These are phyloP conservation scores for Sturnira hondurensis DNA, from an alignment of 2,113 vertebrate species.

Conservation along the genomic window DNA sequence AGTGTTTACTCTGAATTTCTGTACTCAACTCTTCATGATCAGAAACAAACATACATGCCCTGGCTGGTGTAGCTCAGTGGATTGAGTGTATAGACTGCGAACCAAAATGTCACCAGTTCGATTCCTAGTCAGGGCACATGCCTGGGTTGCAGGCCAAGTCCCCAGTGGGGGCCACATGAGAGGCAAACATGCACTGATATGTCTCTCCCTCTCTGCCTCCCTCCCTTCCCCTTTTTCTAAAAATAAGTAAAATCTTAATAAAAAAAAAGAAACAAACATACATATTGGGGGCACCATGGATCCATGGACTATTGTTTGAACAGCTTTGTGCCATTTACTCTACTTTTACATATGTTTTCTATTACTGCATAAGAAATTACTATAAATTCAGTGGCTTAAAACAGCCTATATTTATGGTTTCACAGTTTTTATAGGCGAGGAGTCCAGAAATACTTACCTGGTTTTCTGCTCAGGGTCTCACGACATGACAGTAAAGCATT, in stretches of 20 bases:
- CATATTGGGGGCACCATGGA: not conserved
- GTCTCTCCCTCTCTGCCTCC: too few relatives aligned
- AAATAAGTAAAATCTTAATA: too few relatives aligned
- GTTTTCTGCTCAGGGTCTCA: not conserved
- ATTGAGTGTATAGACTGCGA: too few relatives aligned
- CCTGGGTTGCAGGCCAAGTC: too few relatives aligned
- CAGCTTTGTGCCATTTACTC: not conserved
- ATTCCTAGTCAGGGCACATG: too few relatives aligned
- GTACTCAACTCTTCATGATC: not conserved
- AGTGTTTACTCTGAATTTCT: not conserved
- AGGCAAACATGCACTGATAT: too few relatives aligned
- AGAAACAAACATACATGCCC: not conserved
- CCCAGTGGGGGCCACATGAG: too few relatives aligned
- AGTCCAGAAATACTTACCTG: not conserved
- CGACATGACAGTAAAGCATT: not conserved
- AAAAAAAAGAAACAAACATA: not conserved
- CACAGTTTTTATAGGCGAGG: not conserved
- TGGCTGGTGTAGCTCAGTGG: too few relatives aligned
- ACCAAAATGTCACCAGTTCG: too few relatives aligned
- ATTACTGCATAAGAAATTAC: not conserved
- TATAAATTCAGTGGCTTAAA: not conserved
- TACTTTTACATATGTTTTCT: not conserved
- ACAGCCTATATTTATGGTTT: not conserved
- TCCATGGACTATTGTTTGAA: not conserved
- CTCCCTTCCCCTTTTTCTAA: too few relatives aligned